Evolutionary conservation across 2,113 vertebrate species (phyloP).

Genomic region (Sebastes fasciatus): DNA sequence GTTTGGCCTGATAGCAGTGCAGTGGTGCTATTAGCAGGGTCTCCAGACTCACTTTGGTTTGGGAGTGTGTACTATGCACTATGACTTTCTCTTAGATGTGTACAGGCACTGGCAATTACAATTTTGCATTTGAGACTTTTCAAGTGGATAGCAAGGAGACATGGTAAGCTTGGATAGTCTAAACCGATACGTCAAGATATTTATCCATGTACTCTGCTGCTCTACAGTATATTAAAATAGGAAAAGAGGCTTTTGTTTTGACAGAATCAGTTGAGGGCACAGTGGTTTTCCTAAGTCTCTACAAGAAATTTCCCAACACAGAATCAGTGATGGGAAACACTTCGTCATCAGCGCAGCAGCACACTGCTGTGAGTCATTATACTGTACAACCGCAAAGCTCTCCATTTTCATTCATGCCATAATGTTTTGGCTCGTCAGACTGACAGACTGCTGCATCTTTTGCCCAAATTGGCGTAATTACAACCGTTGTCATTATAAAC

Average conservation of each 20-base stretch:
- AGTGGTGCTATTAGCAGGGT: background rate
- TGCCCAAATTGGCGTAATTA: slow-evolving; percentile 60
- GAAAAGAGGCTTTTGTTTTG: slow-evolving; percentile 56
- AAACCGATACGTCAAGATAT: background rate
- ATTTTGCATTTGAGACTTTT: background rate
- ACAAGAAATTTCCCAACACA: slow-evolving; percentile 55
- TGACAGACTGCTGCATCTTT: slow-evolving; percentile 62
- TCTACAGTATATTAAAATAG: slow-evolving; percentile 13
- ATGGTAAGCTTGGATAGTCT: slow-evolving; percentile 21
- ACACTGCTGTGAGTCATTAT: slow-evolving; percentile 67
- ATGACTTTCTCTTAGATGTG: background rate
- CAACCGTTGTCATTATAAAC: slow-evolving; percentile 58
- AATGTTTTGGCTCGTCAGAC: slow-evolving; percentile 53
- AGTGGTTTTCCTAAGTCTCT: slow-evolving; percentile 49
- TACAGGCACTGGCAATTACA: background rate
- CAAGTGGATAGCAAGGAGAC: slow-evolving; percentile 22
- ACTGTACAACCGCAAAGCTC: slow-evolving; percentile 57
- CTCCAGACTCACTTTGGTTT: background rate
- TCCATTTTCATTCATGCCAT: slow-evolving; percentile 69
- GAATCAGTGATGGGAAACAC: slow-evolving; percentile 66
- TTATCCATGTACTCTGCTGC: slow-evolving; percentile 11
- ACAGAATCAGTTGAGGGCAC: slow-evolving; percentile 40
- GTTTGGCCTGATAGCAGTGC: background rate
- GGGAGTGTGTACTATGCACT: background rate
- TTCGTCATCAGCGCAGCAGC: slow-evolving; percentile 62